Evolutionary conservation across 2,113 vertebrate species (phyloP).

Genomic region (Heptranchias perlo): DNA sequence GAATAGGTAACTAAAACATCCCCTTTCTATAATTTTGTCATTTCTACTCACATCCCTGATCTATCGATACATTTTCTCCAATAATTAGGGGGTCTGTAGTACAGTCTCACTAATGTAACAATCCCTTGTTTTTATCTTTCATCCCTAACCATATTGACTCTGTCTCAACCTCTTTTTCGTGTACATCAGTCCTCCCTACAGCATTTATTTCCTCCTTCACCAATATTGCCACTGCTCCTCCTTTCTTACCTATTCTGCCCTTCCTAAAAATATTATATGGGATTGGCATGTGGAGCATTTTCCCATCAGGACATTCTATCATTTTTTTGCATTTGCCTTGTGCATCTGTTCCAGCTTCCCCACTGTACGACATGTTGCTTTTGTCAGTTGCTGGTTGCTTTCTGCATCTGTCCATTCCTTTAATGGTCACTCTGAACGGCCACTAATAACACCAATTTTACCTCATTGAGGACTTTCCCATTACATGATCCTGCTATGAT

Average conservation of each 20-base stretch:
- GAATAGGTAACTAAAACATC: too few relatives aligned
- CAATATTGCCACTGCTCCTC: background rate
- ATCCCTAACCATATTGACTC: background rate
- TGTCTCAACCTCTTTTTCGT: background rate
- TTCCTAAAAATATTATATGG: background rate
- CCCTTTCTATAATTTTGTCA: too few relatives aligned
- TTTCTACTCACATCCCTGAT: too few relatives aligned
- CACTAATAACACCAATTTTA: background rate
- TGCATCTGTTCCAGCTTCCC: background rate
- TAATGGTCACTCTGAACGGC: background rate
- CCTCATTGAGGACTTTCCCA: background rate
- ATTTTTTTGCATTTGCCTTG: background rate
- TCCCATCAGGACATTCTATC: background rate
- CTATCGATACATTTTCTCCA: too few relatives aligned
- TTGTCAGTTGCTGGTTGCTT: background rate
- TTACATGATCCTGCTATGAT: background rate
- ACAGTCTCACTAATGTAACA: too few relatives aligned
- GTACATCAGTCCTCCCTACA: background rate
- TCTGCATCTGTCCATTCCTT: background rate
- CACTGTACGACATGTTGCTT: background rate
- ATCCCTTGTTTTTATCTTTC: background rate
- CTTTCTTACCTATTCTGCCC: too few relatives aligned
- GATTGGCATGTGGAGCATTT: background rate
- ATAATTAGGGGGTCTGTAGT: too few relatives aligned
- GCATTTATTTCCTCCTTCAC: background rate